phyloP scores from a whole-genome alignment of 1,140 invertebrate genomes.

The Pantala flavescens region DNA sequence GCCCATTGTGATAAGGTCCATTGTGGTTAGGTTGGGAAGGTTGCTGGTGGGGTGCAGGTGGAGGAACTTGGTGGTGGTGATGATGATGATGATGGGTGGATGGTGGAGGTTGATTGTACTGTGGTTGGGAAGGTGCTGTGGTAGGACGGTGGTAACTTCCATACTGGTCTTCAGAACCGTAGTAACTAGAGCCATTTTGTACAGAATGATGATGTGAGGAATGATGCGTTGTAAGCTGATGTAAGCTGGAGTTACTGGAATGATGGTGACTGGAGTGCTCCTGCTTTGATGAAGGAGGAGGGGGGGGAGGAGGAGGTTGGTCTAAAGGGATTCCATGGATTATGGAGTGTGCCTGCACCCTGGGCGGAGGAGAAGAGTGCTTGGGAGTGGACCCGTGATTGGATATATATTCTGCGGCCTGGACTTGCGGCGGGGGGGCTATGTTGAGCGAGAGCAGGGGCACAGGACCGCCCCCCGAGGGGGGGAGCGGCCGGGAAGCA shows the following conservation, averaged over 20 bases:
- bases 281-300: neutral
- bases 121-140: neutral
- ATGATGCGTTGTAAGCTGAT: too few species aligned
- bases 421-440: neutral
- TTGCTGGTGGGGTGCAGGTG: neutral
- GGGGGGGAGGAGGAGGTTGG: neutral
- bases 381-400: neutral
- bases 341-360: neutral
- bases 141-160: neutral
- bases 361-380: neutral
- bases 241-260: neutral
- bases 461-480: slow-evolving; percentile 3
- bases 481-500: slow-evolving; percentile 3
- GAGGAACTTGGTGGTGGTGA: neutral
- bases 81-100: neutral
- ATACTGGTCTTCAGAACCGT: neutral
- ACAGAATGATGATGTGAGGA: neutral
- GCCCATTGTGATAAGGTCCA: slow-evolving; percentile 2
- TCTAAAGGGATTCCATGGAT: neutral
- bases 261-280: neutral
- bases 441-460: slow-evolving; percentile 6
- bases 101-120: neutral
- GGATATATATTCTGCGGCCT: neutral
- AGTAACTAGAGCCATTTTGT: neutral
- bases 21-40: neutral